Conservation (phyloP, 2,113 vertebrate species). For the Zosterops lateralis region DNA sequence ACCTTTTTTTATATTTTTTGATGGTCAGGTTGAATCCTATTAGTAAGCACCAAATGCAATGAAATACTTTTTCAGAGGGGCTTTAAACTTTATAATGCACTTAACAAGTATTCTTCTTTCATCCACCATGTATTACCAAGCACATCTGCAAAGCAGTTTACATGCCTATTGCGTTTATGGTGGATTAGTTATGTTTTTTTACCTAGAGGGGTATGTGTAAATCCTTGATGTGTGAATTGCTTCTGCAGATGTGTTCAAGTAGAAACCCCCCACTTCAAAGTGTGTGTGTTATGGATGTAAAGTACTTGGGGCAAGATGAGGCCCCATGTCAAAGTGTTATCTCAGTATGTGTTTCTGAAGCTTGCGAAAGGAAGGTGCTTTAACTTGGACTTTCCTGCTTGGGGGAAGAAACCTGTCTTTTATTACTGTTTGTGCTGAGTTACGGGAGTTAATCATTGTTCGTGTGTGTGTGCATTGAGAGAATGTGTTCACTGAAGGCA, state of each 20-base stretch:
- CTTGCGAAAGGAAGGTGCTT: neutral
- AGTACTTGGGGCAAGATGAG: neutral
- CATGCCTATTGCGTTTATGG: neutral
- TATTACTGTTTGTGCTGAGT: conserved; percentile 35
- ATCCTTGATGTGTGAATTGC: neutral
- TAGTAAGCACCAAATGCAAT: neutral
- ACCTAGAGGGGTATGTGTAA: neutral
- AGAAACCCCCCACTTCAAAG: neutral
- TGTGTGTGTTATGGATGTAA: neutral
- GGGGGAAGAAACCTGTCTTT: neutral
- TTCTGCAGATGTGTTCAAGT: neutral
- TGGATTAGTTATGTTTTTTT: neutral
- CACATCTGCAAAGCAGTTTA: neutral
- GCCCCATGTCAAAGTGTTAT: neutral
- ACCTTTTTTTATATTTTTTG: neutral
- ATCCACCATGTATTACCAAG: neutral
- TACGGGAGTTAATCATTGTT: conserved; percentile 24
- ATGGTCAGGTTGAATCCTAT: neutral
- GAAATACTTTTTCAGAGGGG: neutral
- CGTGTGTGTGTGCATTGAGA: neutral
- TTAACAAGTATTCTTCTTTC: neutral
- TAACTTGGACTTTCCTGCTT: neutral
- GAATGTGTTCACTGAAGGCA: neutral
- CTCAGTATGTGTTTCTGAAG: neutral
- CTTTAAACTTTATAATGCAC: neutral